Base-by-base conservation (phyloP, 2,797 vertebrate genomes). In the Lerista edwardsae region DNA sequence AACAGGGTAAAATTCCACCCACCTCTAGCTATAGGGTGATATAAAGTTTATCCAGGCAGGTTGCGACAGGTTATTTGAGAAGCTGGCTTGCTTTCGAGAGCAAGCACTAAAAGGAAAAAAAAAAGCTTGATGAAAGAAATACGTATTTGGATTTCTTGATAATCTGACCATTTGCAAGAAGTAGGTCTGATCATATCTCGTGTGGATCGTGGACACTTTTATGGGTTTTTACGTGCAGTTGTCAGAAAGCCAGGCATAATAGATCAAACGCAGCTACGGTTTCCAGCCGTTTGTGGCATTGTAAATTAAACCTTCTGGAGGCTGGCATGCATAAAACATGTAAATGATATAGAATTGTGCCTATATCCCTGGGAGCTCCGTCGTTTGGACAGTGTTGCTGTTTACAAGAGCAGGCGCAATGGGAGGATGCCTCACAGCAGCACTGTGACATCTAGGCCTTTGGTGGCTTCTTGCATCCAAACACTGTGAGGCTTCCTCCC, bases 261-360 rank as follows among this genome's bases (percentile, higher is more conserved):
- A 84, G 84, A 79, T 86, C 83, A 84, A 90, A 80, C 39, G 64
- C 14, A 47, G 72, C 72, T 90, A 47, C 21, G 51, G 41, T 82
- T 90, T 83, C 82, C 62, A 74, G 44, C 51, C 47, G 51, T 73
- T 90, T 84, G 80, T 84, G 80, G 29, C 31, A 25, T 65, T 64
- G 51, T 31, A 19, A 62, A 74, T 90, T 91, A 89, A 55, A 81
- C 75, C 73, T 80, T 85, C 71, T 27, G 39, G n/a, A 85, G 21
- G 27, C 1, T 79, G 79, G 4, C 75, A 79, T 81, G 59, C 80
- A 74, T 84, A 80, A 86, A 86, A 84, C 61, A 59, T 6, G 3
- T 67, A 29, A 3, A 2, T 9, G 23, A 55, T 75, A 51, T 17
- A 51, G 41, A 57, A 62, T 84, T 84, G 62, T 84, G 19, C 17